These are phyloP conservation scores for Himalopsyche japonica DNA, from an alignment of 2,888 invertebrate species.

Conservation along the genomic window DNA sequence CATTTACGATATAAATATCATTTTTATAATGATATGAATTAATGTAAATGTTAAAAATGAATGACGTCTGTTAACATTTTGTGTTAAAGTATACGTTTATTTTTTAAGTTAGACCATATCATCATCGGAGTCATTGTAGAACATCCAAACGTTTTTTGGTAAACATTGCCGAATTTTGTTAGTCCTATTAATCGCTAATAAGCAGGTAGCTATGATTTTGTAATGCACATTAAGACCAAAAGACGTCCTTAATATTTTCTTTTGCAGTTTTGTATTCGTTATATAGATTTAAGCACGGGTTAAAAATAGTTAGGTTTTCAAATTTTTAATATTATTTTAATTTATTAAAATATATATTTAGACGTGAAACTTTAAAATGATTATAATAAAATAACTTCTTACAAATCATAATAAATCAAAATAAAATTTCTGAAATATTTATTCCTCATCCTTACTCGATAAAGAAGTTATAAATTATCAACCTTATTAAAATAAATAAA, in stretches of 20 bases:
- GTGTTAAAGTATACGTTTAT: background rate
- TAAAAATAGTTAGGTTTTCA: too few species aligned
- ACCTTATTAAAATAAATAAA: too few species aligned
- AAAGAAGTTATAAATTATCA: too few species aligned
- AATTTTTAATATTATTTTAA: too few species aligned
- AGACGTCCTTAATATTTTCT: background rate
- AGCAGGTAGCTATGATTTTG: constrained; percentile 35
- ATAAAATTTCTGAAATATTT: too few species aligned
- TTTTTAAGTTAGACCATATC: background rate
- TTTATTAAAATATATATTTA: too few species aligned
- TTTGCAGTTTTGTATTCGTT: too few species aligned
- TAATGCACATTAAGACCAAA: constrained; percentile 9
- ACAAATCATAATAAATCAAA: too few species aligned
- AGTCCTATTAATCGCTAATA: constrained; percentile 35
- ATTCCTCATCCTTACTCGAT: too few species aligned
- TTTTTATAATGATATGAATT: background rate
- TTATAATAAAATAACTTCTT: too few species aligned
- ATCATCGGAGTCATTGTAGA: background rate
- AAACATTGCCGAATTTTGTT: background rate
- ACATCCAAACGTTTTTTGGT: background rate
- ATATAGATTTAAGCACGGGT: too few species aligned
- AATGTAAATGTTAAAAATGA: background rate
- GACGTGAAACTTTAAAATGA: too few species aligned
- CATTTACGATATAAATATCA: background rate
- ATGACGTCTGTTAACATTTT: background rate